A percentile compares a stretch with the other conserved stretches of the same genome.
Conservation (phyloP, 2,888 invertebrate genomes). For the Drosophila ustulata region DNA sequence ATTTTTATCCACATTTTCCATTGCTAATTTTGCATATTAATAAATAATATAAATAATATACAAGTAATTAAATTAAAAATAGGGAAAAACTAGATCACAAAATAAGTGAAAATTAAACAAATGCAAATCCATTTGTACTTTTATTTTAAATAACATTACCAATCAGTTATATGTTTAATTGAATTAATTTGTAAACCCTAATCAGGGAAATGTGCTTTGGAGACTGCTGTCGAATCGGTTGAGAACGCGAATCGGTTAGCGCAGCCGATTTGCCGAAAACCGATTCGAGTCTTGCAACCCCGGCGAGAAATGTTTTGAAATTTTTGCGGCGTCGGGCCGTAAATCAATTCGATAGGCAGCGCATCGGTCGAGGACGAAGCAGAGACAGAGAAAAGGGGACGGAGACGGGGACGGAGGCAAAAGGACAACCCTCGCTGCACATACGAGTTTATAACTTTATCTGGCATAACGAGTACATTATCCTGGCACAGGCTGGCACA, state of each 20-base stretch:
- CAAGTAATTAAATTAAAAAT: too few species aligned
- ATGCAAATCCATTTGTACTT: too few species aligned
- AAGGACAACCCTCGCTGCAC: constrained; percentile 55
- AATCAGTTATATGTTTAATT: too few species aligned
- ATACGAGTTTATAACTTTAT: constrained; percentile 83
- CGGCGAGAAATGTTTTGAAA: constrained; percentile 36
- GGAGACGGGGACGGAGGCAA: constrained; percentile 28
- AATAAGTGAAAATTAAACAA: too few species aligned
- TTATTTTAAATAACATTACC: too few species aligned
- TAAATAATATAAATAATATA: too few species aligned
- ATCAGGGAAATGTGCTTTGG: neutral
- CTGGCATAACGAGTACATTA: constrained; percentile 83
- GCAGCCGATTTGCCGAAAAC: constrained; percentile 4
- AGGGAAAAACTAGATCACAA: too few species aligned
- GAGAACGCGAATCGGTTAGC: neutral
- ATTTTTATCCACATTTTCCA: too few species aligned
- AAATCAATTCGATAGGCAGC: constrained; percentile 71
- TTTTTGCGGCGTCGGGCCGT: constrained; percentile 61
- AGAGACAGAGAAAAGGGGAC: neutral
- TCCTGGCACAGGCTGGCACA: constrained; percentile 77
- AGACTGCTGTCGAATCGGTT: neutral
- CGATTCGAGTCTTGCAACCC: constrained; percentile 14
- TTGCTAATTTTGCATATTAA: too few species aligned
- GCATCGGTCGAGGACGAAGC: neutral
- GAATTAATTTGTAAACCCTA: neutral